Base-by-base conservation (phyloP, 1,140 invertebrate species). In the Coelopa frigida region DNA sequence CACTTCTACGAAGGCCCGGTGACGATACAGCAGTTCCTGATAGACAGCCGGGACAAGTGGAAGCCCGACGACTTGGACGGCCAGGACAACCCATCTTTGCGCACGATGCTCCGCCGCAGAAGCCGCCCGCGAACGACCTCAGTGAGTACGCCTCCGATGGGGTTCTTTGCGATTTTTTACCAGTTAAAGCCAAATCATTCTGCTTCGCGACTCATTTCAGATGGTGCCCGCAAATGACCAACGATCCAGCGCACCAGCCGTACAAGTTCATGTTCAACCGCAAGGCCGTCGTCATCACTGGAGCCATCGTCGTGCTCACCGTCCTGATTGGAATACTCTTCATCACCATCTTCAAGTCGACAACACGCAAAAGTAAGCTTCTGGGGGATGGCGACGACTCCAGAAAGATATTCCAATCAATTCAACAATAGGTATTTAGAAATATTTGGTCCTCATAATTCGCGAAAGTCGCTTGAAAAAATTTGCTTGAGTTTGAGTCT, bases 1-100 rank as follows among this genome's bases (percentile, higher is more conserved):
- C 79, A 77, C 4, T 76, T 76, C 51, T 81, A 79, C 57, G 76
- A 80, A 46, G 79, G 78, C 14, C 78, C 78, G 2, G 79, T 82
- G 5, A 81, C 78, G 24, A 81, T 82, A 50, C 80, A 80, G 56
- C 78, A 81, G 55, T 73, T 81, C 54, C 70, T 81, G 11, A 65
- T 69, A 24, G 66, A 69, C 31, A 59, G 52, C 39, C 58, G 62
- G 4, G 57, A 69, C 8, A 67, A 69, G 35, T 62, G 59, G 61
- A 68, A 66, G 53, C 6, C 56, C 10, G 48, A 38, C 7, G 56
- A 56, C 5, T 22, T 10, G 1, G 50, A 18, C 20, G 57, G 55
- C 5, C 54, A 57, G 21, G 66, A 68, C 47, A 69, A 65, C 58
- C 59, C 58, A 6, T 49, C 33, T 65, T 58, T 15, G 56, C 6